These are phyloP conservation scores for Oreohelix idahoensis DNA, from an alignment of 1,140 invertebrate genomes.

Conservation along the genomic window DNA sequence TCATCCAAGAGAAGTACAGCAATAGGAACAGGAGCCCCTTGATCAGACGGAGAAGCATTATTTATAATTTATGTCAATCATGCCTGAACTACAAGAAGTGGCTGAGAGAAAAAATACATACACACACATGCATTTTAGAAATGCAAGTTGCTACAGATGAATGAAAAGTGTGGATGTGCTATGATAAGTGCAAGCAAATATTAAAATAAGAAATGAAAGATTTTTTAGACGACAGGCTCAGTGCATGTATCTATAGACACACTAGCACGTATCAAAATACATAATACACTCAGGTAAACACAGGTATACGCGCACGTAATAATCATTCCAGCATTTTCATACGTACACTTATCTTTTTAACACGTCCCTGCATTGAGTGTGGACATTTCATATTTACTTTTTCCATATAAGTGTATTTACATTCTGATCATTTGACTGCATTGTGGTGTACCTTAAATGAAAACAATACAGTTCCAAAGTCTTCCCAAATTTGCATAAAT, in stretches of 20 bases:
- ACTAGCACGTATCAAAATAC: neutral
- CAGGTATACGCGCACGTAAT: neutral
- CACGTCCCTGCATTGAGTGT: neutral
- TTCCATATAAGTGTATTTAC: neutral
- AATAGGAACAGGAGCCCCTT: too few relatives aligned
- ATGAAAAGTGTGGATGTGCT: neutral
- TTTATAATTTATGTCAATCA: too few relatives aligned
- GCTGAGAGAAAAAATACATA: too few relatives aligned
- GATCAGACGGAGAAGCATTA: too few relatives aligned
- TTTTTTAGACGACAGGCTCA: neutral
- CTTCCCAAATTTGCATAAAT: neutral
- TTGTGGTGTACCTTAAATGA: neutral
- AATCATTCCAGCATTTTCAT: neutral
- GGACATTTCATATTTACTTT: neutral
- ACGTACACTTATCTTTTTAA: neutral
- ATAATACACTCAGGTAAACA: neutral
- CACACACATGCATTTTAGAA: too few relatives aligned
- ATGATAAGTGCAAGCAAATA: neutral
- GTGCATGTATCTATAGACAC: neutral
- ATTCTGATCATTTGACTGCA: neutral
- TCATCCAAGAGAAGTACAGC: too few relatives aligned
- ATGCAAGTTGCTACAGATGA: neutral
- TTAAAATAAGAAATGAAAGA: neutral
- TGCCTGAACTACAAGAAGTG: too few relatives aligned
- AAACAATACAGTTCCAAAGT: neutral